phyloP scores from a whole-genome alignment of 2,888 invertebrate genomes.

The Luffia ferchaultella region DNA sequence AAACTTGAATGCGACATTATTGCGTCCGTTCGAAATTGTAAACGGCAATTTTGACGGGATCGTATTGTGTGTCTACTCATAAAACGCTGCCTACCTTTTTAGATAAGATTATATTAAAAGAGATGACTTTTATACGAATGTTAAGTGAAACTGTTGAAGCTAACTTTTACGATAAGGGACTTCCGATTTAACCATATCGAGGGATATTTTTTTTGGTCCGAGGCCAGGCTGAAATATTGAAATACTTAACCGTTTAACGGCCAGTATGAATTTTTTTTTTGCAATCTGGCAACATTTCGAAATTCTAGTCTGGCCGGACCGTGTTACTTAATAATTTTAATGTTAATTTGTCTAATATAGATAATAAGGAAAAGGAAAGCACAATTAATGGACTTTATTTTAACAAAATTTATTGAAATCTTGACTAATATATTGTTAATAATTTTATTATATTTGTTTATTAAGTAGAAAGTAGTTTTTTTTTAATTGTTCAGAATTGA shows the following conservation, averaged over 20 bases:
- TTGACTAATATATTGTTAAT: conserved; percentile 63
- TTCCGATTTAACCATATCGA: conserved; percentile 56
- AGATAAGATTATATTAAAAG: conserved; percentile 62
- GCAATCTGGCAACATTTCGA: conserved; percentile 31
- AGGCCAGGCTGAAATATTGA: conserved; percentile 16
- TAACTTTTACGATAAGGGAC: conserved; percentile 53
- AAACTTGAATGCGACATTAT: conserved; percentile 37
- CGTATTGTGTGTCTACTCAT: conserved; percentile 45
- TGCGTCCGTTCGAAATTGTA: conserved; percentile 28
- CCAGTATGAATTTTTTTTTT: conserved; percentile 18
- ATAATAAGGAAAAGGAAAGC: conserved; percentile 47
- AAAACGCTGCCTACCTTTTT: conserved; percentile 58
- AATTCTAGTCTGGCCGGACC: background rate
- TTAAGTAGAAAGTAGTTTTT: conserved; percentile 32
- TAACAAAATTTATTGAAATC: conserved; percentile 34
- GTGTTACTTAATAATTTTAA: conserved; percentile 1
- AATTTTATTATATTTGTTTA: conserved; percentile 55
- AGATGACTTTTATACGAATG: conserved; percentile 65
- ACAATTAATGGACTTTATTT: conserved; percentile 52
- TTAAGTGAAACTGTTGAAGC: conserved; percentile 61
- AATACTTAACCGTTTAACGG: conserved; percentile 15
- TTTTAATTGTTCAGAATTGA: conserved; percentile 26
- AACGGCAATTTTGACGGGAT: conserved; percentile 27
- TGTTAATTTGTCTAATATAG: conserved; percentile 58
- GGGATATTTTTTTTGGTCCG: conserved; percentile 28